Percentiles rank a stretch among this genome's conserved stretches.
These are phyloP conservation scores for Lasioglossum leucozonium DNA, from an alignment of 2,888 invertebrate species.

Conservation along the genomic window DNA sequence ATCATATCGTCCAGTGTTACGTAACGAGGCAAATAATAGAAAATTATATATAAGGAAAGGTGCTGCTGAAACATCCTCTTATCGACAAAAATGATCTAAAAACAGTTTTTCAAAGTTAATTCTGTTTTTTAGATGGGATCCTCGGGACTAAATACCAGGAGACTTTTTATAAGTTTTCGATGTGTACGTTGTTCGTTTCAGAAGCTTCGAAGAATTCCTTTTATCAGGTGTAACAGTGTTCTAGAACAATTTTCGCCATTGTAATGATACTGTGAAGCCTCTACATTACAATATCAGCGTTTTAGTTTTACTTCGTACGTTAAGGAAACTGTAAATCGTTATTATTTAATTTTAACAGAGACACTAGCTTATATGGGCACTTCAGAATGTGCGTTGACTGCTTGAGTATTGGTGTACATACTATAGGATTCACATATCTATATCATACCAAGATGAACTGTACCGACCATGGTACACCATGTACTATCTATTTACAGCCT, in stretches of 20 bases:
- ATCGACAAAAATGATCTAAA: constrained; percentile 14
- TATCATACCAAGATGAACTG: constrained; percentile 12
- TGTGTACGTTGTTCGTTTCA: constrained; percentile 23
- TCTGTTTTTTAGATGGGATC: constrained; percentile 5
- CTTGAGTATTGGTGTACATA: constrained; percentile 45
- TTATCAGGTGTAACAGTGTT: not conserved
- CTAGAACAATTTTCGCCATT: constrained; percentile 11
- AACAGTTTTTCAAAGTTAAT: constrained; percentile 2
- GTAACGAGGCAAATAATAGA: constrained; percentile 45
- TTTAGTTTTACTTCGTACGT: constrained; percentile 26
- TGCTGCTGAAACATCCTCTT: constrained; percentile 36
- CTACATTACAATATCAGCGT: constrained; percentile 1
- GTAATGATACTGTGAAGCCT: constrained; percentile 1
- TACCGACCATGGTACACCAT: constrained; percentile 38
- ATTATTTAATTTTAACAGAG: constrained; percentile 40
- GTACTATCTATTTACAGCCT: constrained; percentile 46
- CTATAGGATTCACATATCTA: constrained; percentile 44
- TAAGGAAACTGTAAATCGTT: constrained; percentile 25
- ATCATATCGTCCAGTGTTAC: constrained; percentile 60
- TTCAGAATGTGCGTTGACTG: constrained; percentile 34
- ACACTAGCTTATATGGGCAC: constrained; percentile 9
- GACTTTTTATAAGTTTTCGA: constrained; percentile 24
- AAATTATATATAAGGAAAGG: constrained; percentile 51
- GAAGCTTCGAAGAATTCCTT: constrained; percentile 22
- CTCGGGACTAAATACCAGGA: constrained; percentile 5